Evolutionary conservation across 2,113 vertebrate genomes (phyloP), one percentile per base, ranked within the genome.

Genomic region (Coreoperca whiteheadi): DNA sequence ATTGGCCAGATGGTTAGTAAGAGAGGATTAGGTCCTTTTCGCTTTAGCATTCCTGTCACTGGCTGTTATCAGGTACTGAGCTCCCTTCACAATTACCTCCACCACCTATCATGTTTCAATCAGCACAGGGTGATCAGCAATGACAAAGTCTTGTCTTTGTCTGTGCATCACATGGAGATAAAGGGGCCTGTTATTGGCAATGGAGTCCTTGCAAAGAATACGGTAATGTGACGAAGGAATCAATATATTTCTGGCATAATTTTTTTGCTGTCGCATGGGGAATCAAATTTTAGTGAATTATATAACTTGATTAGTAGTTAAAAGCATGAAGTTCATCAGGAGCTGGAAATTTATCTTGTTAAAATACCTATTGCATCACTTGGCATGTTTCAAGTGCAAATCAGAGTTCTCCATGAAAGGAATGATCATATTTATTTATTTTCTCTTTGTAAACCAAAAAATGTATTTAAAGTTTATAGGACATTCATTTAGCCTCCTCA

Each of bases 21-120:
- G 67, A 70, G 25, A 69, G 50, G 81, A 87, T 88, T 71, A 85
- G 66, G 66, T 25, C 37, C 34, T 87, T 76, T n/a, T 74, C 82
- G 63, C 68, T 75, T 50, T 34, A 34, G 20, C 4, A 25, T 84
- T 87, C 83, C 81, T 83, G 83, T 60, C 81, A 82, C 79, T 54
- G 43, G 70, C 74, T 79, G 66, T 39, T 68, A 60, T 81, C n/a
- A n/a, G 53, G 61, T 63, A 59, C 59, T 82, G 54, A 87, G 46
- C 82, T 66, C n/a, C 61, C 61, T n/a, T 71, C 53, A 67, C 32
- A 70, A 32, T 77, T 14, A 63, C 30, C 46, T 74, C 48, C 23
- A 34, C 46, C 63, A 61, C 16, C 54, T 11, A 8, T 50, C 37
- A 46, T 23, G 39, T 71, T 79, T 67, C 70, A 20, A 14, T 64